Conservation (phyloP, 2,888 invertebrate genomes). For the Clepsis dumicolana region DNA sequence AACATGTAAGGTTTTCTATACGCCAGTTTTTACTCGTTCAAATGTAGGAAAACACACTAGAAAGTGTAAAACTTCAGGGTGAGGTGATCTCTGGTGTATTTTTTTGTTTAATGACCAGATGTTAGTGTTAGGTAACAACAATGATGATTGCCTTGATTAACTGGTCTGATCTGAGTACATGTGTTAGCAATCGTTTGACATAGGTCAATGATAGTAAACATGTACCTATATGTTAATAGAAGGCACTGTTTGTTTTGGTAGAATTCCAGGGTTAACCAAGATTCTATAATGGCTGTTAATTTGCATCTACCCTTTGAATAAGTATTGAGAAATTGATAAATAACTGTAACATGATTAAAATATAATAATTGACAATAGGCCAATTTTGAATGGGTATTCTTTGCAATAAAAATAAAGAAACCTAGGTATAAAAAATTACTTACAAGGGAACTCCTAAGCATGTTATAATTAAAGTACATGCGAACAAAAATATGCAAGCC, state of each 20-base stretch:
- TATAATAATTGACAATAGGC: not conserved
- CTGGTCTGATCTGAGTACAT: constrained; percentile 29
- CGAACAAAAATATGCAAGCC: too few relatives aligned
- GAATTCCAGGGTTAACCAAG: constrained; percentile 15
- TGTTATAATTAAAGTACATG: too few relatives aligned
- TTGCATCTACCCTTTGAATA: constrained; percentile 27
- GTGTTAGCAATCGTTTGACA: constrained; percentile 39
- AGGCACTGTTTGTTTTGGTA: constrained; percentile 18
- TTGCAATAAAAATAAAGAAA: too few relatives aligned
- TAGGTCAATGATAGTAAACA: constrained; percentile 22
- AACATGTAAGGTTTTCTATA: constrained; percentile 30
- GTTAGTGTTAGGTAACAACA: constrained; percentile 41
- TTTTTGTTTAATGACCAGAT: constrained; percentile 42
- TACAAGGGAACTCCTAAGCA: too few relatives aligned
- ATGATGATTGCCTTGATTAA: constrained; percentile 40
- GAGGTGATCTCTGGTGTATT: constrained; percentile 2
- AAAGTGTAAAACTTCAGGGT: constrained; percentile 48
- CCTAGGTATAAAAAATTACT: too few relatives aligned
- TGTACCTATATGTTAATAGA: constrained; percentile 4
- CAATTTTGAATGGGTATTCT: too few relatives aligned
- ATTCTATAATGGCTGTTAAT: not conserved
- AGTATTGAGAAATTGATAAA: not conserved
- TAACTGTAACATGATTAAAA: not conserved
- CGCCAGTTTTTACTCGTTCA: constrained; percentile 6
- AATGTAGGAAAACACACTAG: not conserved